Conservation (phyloP, 2,113 vertebrate genomes). For the Platichthys stellatus region DNA sequence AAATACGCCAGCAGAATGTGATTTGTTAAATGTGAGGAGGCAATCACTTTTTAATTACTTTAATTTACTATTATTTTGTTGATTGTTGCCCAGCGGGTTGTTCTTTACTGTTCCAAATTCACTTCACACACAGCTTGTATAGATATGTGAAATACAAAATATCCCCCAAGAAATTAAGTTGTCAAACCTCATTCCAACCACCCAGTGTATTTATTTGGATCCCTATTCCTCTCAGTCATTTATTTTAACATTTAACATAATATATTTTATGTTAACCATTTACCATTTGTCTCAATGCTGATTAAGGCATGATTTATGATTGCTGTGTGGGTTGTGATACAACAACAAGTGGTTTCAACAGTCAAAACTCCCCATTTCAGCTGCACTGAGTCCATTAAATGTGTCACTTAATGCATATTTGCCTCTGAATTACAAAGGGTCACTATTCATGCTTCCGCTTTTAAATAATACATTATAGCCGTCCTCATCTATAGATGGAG, state of each 20-base stretch:
- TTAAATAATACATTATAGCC: constrained; percentile 46
- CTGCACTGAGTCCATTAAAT: neutral
- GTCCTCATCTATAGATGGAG: neutral
- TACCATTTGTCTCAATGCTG: neutral
- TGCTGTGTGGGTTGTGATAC: neutral
- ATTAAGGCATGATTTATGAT: neutral
- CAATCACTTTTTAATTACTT: constrained; percentile 34
- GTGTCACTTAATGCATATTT: neutral
- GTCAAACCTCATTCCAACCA: neutral
- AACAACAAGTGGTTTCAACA: neutral
- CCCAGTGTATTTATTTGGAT: neutral
- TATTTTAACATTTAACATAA: too few species aligned
- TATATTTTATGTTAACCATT: neutral
- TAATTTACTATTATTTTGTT: neutral
- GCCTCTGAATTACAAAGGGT: neutral
- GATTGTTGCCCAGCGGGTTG: constrained; percentile 20
- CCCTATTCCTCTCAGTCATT: too few species aligned
- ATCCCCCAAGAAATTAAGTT: too few species aligned
- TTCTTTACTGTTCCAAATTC: constrained; percentile 12
- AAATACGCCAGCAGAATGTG: constrained; percentile 4
- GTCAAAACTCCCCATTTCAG: neutral
- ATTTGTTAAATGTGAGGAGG: constrained; percentile 26
- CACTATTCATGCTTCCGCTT: neutral
- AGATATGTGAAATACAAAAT: too few species aligned
- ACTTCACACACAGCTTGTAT: neutral